Evolutionary conservation across 2,888 invertebrate species (phyloP), one percentile per base, ranked within the genome.

Genomic region (Conchocele bisecta): DNA sequence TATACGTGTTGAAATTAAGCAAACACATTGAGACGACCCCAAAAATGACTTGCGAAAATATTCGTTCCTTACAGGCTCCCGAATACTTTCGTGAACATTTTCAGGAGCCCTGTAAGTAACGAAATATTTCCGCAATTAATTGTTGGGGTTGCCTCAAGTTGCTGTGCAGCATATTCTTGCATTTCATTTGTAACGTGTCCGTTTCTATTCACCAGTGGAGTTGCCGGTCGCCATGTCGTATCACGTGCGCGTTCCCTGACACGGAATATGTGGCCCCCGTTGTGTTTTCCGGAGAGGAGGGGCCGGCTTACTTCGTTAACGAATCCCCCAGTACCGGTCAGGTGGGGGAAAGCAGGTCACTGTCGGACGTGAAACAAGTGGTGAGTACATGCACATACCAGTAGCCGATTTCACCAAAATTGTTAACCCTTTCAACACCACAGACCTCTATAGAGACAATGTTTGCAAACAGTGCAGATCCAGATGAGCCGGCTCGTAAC

Each of bases 191-290:
- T 42, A 20, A 9, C 20, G n/a, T 39, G 20, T 39, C 20, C 20
- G 4, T 17, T 17, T 39, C 5, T n/a, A 3, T 39, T 39, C n/a
- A 39, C n/a, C 56, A 76, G 76, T 76, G 76, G 76, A 66, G 46
- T 31, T 76, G 76, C 48, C 28, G 48, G n/a, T 54, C 39, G 13
- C 76, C 76, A 9, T 76, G 76, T 50, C 29, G 56, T 15, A 59
- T 76, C 3, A 42, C 35, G 2, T 76, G 76, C 41, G 28, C 58
- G 11, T 76, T 63, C 29, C 65, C 69, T 15, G 66, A 69, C 26
- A 26, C 39, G 1, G 42, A 26, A 1, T 26, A 46, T 22, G 58
- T 41, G 0, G 41, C 63, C n/a, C 69, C 76, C 7, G 35, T 48
- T 0, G 57, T 76, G 2, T 33, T 59, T 37, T 31, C 59, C 4